Evolutionary conservation across 2,113 vertebrate genomes (phyloP).

Genomic region (Puffinus mauretanicus): DNA sequence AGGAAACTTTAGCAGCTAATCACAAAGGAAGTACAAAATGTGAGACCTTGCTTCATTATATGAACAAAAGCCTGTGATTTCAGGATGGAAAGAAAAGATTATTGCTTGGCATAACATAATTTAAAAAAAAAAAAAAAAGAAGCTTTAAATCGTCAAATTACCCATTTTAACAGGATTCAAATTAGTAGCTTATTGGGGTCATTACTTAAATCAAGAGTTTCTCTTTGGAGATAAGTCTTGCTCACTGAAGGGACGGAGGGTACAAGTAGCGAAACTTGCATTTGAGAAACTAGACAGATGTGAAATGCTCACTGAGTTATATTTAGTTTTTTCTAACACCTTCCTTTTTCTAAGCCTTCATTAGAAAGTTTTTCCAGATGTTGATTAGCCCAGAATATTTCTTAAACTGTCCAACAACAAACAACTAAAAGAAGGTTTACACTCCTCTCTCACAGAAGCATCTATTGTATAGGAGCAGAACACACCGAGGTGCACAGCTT

Average conservation of each 20-base stretch:
- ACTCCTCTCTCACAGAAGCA: not conserved
- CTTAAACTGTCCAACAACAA: not conserved
- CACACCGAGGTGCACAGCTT: not conserved
- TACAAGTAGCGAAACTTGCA: not conserved
- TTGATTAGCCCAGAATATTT: not conserved
- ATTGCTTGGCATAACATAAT: not conserved
- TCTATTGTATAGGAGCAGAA: not conserved
- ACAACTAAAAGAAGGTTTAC: not conserved
- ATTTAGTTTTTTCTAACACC: not conserved
- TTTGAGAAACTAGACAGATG: not conserved
- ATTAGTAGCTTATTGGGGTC: not conserved
- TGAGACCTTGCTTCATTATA: constrained; percentile 11
- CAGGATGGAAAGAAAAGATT: not conserved
- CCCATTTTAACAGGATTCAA: not conserved
- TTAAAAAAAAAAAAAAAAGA: not conserved
- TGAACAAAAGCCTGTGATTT: constrained; percentile 35
- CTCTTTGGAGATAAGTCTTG: not conserved
- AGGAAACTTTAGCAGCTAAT: constrained; percentile 23
- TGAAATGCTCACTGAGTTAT: not conserved
- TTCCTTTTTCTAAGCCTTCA: not conserved
- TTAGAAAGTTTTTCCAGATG: not conserved
- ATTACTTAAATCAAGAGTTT: not conserved
- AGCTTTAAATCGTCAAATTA: not conserved
- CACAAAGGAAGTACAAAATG: constrained; percentile 10
- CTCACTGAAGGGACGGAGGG: not conserved